These are phyloP conservation scores for Philopotamus ludificatus DNA, from an alignment of 1,140 invertebrate species.

Conservation along the genomic window DNA sequence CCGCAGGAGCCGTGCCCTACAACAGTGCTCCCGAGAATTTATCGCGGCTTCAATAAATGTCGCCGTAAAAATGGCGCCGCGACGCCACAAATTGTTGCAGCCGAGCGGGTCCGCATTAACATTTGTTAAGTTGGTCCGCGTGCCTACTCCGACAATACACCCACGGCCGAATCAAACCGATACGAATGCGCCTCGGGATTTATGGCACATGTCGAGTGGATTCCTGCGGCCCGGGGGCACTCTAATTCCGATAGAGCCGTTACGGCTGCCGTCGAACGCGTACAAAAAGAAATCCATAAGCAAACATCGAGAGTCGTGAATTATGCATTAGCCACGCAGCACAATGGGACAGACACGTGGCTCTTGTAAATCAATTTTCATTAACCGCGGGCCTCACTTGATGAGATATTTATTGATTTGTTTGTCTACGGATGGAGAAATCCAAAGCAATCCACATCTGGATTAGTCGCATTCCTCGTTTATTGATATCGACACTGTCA, in stretches of 20 bases:
- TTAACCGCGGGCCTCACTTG: too few relatives aligned
- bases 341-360: not conserved
- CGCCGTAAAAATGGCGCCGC: constrained; percentile 1
- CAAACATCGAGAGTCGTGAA: not conserved
- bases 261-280: not conserved
- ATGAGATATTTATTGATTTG: too few relatives aligned
- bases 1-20: not conserved
- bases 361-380: not conserved
- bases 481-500: too few relatives aligned
- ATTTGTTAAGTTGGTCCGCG: constrained; percentile 12
- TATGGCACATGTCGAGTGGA: not conserved
- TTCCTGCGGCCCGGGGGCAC: not conserved
- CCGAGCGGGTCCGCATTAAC: constrained; percentile 11
- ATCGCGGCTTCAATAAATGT: not conserved
- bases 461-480: too few relatives aligned
- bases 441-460: too few relatives aligned
- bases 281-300: not conserved
- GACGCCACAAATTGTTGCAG: not conserved
- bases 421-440: too few relatives aligned
- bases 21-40: not conserved
- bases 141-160: not conserved
- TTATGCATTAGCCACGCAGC: not conserved
- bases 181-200: not conserved
- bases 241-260: constrained; percentile 2
- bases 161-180: not conserved